Evolutionary conservation across 2,113 vertebrate genomes (phyloP).

Genomic region (Microtus pennsylvanicus): DNA sequence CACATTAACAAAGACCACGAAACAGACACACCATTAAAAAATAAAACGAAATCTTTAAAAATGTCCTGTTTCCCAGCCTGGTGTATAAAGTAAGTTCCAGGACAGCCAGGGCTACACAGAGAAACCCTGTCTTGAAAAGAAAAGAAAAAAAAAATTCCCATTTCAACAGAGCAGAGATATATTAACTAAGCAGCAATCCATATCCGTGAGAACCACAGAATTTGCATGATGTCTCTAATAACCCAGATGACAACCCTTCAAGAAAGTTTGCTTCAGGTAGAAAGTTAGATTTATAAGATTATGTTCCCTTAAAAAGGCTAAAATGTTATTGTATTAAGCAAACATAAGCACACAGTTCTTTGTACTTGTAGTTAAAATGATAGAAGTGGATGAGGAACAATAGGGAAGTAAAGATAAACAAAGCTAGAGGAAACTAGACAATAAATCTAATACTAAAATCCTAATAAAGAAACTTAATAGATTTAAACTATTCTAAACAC

Average conservation of each 20-base stretch:
- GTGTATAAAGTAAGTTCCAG: not conserved
- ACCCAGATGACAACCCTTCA: not conserved
- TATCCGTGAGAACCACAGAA: not conserved
- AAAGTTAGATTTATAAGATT: constrained; percentile 51
- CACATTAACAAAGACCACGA: too few species aligned
- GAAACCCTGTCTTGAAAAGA: not conserved
- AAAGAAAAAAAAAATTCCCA: not conserved
- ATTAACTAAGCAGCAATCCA: constrained; percentile 22
- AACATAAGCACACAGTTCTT: not conserved
- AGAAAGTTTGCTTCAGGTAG: constrained; percentile 24
- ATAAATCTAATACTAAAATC: constrained; percentile 1
- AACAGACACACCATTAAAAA: too few species aligned
- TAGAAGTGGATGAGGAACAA: not conserved
- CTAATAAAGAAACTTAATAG: not conserved
- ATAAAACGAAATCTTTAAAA: too few species aligned
- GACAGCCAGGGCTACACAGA: not conserved
- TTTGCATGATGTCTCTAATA: not conserved
- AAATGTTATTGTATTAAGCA: not conserved
- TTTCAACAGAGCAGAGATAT: not conserved
- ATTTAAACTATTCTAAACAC: constrained; percentile 22
- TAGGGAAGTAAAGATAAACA: not conserved
- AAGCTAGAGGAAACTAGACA: not conserved
- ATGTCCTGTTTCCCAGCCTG: not conserved
- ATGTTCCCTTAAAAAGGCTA: constrained; percentile 2
- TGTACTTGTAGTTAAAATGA: not conserved